Evolutionary conservation across 2,888 invertebrate genomes (phyloP), one percentile per base, ranked within the genome.

Genomic region (Chorisops tibialis): DNA sequence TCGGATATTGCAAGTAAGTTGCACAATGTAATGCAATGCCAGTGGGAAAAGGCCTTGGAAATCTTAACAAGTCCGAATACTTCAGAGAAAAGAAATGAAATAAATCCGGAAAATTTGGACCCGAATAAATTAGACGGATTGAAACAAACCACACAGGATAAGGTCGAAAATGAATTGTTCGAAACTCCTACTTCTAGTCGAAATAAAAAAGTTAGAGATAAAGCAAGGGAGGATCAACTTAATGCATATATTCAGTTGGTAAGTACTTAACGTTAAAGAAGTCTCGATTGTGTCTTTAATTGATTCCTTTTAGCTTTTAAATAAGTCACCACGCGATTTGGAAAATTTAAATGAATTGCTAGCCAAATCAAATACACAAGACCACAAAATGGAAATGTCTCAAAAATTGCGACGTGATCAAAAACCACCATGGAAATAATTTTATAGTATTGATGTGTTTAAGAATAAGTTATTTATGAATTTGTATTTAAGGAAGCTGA

Each of bases 1-100:
- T 76, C 84, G 0, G 84, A 87, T 69, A 81, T 91, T 47, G 90
- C 89, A 1, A 82, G 88, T 62, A 87, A 89, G 71, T 78, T 92
- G 64, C 89, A 91, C 74, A 81, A 81, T 64, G 85, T 89, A 0
- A 90, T 91, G 90, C 87, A 91, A 77, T 81, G 84, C 7, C 91
- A 91, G 73, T 91, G 90, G 90, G 81, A 86, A 38, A 88, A 91
- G 73, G 89, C 90, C 2, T 75, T 91, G 37, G 82, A 81, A 68
- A 87, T 89, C 63, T 83, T 89, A 54, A 83, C 85, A 6, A 75
- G 75, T 9, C 77, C 77, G n/a, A 74, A 68, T 68, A 58, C 12
- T 64, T 67, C 24, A n/a, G 52, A 47, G 9, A 39, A 30, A n/a
- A 14, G 24, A 9, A 56, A 59, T 18, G n/a, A n/a, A n/a, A 43